These are phyloP conservation scores for Balearica regulorum DNA, from an alignment of 2,797 vertebrate genomes.

Conservation along the genomic window DNA sequence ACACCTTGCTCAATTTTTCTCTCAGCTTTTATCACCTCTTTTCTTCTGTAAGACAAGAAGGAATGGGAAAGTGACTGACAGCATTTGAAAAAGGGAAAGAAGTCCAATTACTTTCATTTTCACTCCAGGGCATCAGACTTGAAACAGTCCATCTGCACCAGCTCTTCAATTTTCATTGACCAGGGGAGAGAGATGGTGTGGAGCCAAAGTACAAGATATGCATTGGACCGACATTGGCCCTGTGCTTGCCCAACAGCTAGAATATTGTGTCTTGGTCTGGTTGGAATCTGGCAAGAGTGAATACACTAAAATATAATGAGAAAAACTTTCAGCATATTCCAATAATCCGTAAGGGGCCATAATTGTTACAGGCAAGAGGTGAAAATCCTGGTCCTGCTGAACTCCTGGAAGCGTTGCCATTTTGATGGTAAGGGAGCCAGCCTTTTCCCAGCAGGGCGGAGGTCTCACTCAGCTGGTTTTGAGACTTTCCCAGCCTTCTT, in stretches of 20 bases:
- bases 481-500: not conserved
- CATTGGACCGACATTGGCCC: not conserved
- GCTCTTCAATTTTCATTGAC: not conserved
- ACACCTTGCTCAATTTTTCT: not conserved
- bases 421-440: not conserved
- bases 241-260: not conserved
- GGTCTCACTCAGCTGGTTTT: not conserved
- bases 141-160: not conserved
- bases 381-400: not conserved
- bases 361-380: not conserved
- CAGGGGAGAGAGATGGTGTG: not conserved
- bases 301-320: not conserved
- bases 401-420: accelerated
- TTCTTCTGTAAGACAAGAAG: not conserved
- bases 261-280: not conserved
- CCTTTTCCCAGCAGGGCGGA: not conserved
- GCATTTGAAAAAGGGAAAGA: not conserved
- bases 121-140: not conserved
- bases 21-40: not conserved
- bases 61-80: not conserved
- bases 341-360: not conserved
- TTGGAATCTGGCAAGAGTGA: not conserved
- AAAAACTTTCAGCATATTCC: not conserved
- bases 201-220: not conserved
- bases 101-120: not conserved